phyloP scores from a whole-genome alignment of 2,113 vertebrate genomes.

The Smithornis capensis region DNA sequence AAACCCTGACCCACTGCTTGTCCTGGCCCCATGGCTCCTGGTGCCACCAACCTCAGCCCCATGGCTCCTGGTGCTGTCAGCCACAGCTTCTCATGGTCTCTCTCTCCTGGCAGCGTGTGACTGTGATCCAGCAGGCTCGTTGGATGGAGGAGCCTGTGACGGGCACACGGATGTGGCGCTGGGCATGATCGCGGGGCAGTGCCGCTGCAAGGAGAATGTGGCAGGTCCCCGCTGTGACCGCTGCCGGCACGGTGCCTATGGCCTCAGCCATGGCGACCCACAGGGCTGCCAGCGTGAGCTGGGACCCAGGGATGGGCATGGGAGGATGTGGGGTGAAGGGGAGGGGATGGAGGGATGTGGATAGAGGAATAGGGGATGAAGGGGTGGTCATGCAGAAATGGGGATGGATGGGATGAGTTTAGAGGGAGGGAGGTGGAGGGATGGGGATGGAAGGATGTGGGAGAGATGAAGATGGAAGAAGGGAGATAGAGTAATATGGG shows the following conservation, averaged over 20 bases:
- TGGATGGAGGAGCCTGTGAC: conserved; percentile 84
- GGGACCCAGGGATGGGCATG: background rate
- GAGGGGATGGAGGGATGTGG: background rate
- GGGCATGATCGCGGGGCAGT: conserved; percentile 84
- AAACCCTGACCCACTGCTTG: rapidly evolving
- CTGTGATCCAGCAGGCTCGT: conserved; percentile 82
- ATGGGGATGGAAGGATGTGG: background rate
- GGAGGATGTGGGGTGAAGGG: background rate
- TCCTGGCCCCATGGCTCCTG: rapidly evolving
- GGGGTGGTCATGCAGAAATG: background rate
- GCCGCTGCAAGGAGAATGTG: conserved; percentile 84
- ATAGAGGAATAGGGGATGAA: background rate
- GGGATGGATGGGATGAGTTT: background rate
- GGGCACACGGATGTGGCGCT: conserved; percentile 75
- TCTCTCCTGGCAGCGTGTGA: conserved; percentile 76
- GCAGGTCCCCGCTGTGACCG: conserved; percentile 79
- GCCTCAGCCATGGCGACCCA: conserved; percentile 79
- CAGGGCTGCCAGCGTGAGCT: conserved; percentile 73
- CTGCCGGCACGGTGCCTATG: conserved; percentile 80
- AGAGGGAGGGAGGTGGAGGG: background rate
- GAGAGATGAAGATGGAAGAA: background rate
- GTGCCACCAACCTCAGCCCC: background rate
- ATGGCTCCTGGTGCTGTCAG: background rate
- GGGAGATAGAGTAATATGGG: background rate
- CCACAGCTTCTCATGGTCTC: background rate